phyloP scores from a whole-genome alignment of 2,888 invertebrate genomes.

The Volucella bombylans region DNA sequence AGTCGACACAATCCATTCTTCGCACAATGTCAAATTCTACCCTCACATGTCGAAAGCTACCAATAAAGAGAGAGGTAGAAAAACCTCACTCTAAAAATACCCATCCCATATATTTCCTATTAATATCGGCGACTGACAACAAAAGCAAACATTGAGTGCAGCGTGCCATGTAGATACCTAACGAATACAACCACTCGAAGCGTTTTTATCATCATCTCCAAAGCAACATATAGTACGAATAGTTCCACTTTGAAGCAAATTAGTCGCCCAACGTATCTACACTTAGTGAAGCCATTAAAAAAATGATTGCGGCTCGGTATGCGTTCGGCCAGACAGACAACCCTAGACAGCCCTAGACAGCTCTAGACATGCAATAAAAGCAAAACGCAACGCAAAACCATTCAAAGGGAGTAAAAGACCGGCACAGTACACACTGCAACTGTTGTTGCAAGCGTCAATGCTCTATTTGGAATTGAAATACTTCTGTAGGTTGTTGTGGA shows the following conservation, averaged over 20 bases:
- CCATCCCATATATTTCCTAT: constrained; percentile 48
- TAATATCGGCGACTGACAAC: constrained; percentile 42
- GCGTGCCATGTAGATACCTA: not conserved
- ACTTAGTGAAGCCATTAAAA: constrained; percentile 69
- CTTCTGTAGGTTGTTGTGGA: constrained; percentile 10
- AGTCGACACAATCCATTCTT: too few species aligned
- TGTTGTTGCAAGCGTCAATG: constrained; percentile 61
- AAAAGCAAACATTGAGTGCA: constrained; percentile 8
- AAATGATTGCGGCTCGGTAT: constrained; percentile 65
- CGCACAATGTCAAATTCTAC: too few species aligned
- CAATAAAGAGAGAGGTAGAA: not conserved
- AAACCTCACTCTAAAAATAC: constrained; percentile 29
- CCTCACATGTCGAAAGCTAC: too few species aligned
- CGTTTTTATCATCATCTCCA: constrained; percentile 28
- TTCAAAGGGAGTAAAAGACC: constrained; percentile 33
- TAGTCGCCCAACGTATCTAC: constrained; percentile 23
- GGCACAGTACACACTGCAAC: constrained; percentile 52
- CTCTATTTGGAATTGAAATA: constrained; percentile 43
- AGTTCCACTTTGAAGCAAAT: constrained; percentile 62
- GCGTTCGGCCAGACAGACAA: constrained; percentile 58
- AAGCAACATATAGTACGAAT: constrained; percentile 6
- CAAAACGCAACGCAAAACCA: constrained; percentile 4
- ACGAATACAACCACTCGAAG: constrained; percentile 22
- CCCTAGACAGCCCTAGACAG: constrained; percentile 45
- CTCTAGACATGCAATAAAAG: constrained; percentile 67